Conservation (phyloP, 2,113 vertebrate species). For the Melanerpes formicivorus region DNA sequence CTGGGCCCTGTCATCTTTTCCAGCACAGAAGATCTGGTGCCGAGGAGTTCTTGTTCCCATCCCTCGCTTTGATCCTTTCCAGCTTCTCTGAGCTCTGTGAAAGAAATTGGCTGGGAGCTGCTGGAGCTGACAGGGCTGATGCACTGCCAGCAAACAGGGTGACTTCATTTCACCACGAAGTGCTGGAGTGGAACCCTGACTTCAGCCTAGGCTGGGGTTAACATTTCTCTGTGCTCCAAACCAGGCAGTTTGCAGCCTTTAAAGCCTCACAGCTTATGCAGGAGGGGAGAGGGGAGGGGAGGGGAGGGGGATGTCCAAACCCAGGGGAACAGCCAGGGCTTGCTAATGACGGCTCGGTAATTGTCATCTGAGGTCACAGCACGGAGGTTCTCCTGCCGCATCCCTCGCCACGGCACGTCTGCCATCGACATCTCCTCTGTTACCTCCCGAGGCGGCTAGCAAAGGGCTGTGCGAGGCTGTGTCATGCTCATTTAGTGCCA, state of each 20-base stretch:
- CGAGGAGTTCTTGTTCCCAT: neutral
- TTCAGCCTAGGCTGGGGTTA: neutral
- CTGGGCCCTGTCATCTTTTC: constrained; percentile 34
- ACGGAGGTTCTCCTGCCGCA: neutral
- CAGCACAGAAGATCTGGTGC: constrained; percentile 30
- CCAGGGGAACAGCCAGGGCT: neutral
- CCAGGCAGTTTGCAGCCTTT: neutral
- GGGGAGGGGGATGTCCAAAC: neutral
- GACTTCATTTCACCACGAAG: neutral
- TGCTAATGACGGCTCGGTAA: neutral
- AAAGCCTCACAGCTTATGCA: neutral
- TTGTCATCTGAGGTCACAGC: neutral
- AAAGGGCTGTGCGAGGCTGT: neutral
- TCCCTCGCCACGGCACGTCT: neutral
- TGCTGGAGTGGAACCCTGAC: neutral
- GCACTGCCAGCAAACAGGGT: neutral
- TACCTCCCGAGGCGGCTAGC: neutral
- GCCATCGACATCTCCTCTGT: neutral
- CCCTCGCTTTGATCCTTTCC: constrained; percentile 24
- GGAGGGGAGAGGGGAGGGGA: rapidly evolving
- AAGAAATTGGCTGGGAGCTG: constrained; percentile 34
- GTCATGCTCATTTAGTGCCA: rapidly evolving
- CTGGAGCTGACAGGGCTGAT: neutral
- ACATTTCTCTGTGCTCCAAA: neutral
- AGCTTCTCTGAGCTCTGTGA: neutral